Evolutionary conservation across 2,888 invertebrate species (phyloP).

Genomic region (Mamestra brassicae): DNA sequence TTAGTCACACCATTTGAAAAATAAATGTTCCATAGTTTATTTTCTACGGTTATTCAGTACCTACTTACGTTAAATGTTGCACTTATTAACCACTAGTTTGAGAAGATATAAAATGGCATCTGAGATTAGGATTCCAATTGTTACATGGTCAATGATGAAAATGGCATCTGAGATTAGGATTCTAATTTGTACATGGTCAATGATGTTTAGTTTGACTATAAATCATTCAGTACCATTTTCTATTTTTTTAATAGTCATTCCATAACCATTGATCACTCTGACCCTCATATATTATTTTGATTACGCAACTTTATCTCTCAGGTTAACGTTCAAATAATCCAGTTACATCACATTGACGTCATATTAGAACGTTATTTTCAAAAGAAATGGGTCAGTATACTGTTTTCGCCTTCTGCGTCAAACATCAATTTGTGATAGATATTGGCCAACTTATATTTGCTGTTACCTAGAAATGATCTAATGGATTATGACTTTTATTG

Average conservation of each 20-base stretch:
- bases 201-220: conserved; percentile 56
- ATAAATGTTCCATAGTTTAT: conserved; percentile 52
- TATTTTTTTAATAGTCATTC: conserved; percentile 50
- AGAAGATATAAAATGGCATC: conserved; percentile 2
- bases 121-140: conserved; percentile 37
- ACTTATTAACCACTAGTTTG: neutral
- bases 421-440: conserved; percentile 71
- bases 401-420: conserved; percentile 83
- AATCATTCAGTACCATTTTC: conserved; percentile 58
- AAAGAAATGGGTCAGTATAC: conserved; percentile 86
- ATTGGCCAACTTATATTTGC: conserved; percentile 65
- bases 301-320: conserved; percentile 77
- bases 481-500: conserved; percentile 63
- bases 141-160: conserved; percentile 67
- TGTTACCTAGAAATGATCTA: conserved; percentile 40
- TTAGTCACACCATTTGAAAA: conserved; percentile 69
- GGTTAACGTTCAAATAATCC: conserved; percentile 65
- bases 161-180: too few relatives aligned
- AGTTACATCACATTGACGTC: conserved; percentile 85
- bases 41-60: conserved; percentile 20
- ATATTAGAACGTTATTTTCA: conserved; percentile 74
- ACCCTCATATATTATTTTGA: conserved; percentile 76
- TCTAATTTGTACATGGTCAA: conserved; percentile 65
- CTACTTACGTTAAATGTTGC: conserved; percentile 8
- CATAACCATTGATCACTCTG: conserved; percentile 63